Percentiles rank a stretch among this genome's conserved stretches.
Conservation (phyloP, 92 coral and sea anemone genomes). For the Phenganax stokvisi region DNA sequence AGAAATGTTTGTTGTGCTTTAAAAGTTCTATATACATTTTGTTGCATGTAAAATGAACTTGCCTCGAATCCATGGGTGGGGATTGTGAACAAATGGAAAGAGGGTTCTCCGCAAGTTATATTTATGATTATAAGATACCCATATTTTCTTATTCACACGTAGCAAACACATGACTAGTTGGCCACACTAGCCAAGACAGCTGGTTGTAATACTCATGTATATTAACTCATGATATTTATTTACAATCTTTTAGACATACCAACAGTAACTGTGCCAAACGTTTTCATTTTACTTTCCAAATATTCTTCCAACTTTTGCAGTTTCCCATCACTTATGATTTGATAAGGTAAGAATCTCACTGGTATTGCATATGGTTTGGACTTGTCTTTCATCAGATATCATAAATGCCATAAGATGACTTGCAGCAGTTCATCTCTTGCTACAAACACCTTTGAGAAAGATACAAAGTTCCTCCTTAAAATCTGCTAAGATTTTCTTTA, state of each 20-base stretch:
- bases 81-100: slow-evolving; percentile 19
- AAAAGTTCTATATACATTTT: not conserved
- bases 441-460: not conserved
- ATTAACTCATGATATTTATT: too few species aligned
- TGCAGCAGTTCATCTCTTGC: slow-evolving; percentile 16
- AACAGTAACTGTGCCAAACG: slow-evolving; percentile 12
- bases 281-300: slow-evolving; percentile 6
- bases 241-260: not conserved
- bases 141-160: slow-evolving; percentile 1
- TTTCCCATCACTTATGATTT: slow-evolving; percentile 9
- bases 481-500: slow-evolving; percentile 2
- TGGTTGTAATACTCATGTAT: too few species aligned
- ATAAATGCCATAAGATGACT: slow-evolving; percentile 12
- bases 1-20: not conserved
- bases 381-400: slow-evolving; percentile 14
- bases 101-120: slow-evolving; percentile 11
- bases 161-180: slow-evolving; percentile 24
- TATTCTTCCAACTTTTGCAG: slow-evolving; percentile 3
- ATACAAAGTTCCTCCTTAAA: slow-evolving; percentile 1
- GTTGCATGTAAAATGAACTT: not conserved
- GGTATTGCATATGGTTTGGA: slow-evolving; percentile 13
- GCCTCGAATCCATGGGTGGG: slow-evolving; percentile 28
- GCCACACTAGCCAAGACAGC: slow-evolving; percentile 5
- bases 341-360: slow-evolving; percentile 11
- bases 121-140: slow-evolving; percentile 10